A percentile compares a stretch with the other conserved stretches of the same genome.
These are phyloP conservation scores for Leguminivora glycinivorella DNA, from an alignment of 1,140 invertebrate species.

Conservation along the genomic window DNA sequence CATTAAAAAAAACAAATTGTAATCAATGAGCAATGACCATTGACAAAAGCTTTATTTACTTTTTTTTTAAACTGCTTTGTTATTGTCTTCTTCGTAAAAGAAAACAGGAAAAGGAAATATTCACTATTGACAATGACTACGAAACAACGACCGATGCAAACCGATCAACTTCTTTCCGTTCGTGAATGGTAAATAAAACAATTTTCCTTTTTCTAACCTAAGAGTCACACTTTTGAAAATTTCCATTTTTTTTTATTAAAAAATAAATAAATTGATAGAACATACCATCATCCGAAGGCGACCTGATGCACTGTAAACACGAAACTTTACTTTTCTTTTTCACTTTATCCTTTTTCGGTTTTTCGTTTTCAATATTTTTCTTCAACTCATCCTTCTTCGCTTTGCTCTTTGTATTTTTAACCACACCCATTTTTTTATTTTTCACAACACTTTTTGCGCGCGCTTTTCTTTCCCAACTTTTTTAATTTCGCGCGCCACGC, in stretches of 20 bases:
- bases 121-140: constrained; percentile 15
- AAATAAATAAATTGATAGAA: neutral
- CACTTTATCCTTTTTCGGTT: constrained; percentile 67
- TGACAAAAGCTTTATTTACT: neutral
- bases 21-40: neutral
- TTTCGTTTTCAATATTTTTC: constrained; percentile 55
- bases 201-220: neutral
- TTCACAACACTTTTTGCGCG: constrained; percentile 42
- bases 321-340: constrained; percentile 76
- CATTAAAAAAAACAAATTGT: neutral
- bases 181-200: constrained; percentile 19
- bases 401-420: constrained; percentile 67
- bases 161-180: neutral
- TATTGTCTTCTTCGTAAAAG: neutral
- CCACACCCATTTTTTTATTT: constrained; percentile 66
- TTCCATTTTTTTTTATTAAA: neutral
- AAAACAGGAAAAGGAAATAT: constrained; percentile 25
- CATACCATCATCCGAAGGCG: constrained; percentile 64
- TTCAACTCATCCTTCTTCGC: constrained; percentile 54
- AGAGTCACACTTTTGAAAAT: neutral
- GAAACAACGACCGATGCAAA: neutral
- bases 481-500: constrained; percentile 49
- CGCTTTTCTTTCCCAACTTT: constrained; percentile 44
- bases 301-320: constrained; percentile 76
- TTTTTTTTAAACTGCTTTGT: neutral